Percentiles rank a stretch among this genome's conserved stretches.
Evolutionary conservation across 1,140 invertebrate species (phyloP).

Genomic region (Achatina immaculata): DNA sequence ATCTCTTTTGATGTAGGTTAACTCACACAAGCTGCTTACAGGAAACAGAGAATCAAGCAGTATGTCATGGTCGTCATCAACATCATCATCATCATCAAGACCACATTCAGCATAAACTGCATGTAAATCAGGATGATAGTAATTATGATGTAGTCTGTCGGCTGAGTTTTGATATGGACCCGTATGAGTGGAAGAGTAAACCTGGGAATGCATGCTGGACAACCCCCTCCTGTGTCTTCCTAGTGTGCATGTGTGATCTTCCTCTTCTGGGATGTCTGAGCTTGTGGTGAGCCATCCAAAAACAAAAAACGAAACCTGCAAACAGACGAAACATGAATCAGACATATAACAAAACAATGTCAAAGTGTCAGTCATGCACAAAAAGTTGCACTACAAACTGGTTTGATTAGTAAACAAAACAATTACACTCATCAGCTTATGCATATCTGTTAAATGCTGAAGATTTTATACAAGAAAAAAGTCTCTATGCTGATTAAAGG

Average conservation of each 20-base stretch:
- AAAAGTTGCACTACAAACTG: no score
- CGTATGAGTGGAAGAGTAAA: not conserved
- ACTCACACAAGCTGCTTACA: no score
- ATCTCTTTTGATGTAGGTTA: no score
- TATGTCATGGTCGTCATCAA: not conserved
- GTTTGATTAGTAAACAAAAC: no score
- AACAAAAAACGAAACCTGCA: slow-evolving; percentile 6
- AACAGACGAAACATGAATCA: not conserved
- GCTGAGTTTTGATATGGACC: not conserved
- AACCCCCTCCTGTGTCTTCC: not conserved
- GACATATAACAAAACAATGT: no score
- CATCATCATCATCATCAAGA: not conserved
- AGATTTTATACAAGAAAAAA: no score
- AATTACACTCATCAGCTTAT: no score
- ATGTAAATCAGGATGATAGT: not conserved
- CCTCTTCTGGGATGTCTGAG: not conserved
- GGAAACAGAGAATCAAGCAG: no score
- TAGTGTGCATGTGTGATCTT: not conserved
- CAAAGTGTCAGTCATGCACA: no score
- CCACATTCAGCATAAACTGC: not conserved
- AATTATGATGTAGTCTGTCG: not conserved
- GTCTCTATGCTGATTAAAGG: no score
- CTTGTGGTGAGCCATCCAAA: not conserved
- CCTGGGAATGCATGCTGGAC: not conserved
- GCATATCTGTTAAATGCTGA: no score